Base-by-base conservation (phyloP, 2,113 vertebrate species). In the Paracanthobrama guichenoti region DNA sequence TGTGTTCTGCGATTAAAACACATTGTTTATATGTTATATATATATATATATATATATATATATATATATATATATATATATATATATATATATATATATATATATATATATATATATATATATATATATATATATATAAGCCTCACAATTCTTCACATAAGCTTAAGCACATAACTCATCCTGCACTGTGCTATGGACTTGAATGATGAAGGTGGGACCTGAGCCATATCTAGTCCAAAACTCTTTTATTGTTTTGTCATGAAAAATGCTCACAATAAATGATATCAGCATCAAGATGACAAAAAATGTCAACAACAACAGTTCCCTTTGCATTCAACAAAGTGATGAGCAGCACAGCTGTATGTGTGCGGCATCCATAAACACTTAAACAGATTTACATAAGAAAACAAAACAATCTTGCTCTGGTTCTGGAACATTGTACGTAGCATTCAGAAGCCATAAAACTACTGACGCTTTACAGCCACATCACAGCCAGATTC, bases 401-500 rank as follows among this genome's bases (percentile, higher is more conserved):
- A 31, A 59, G 60, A 26, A 76, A 78, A 82, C 59, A 62, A 87
- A 88, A 82, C 28, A 88, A 62, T 77, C 11, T 20, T 2, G 16
- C 50, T 57, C 69, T 53, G 60, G 73, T 81, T 80, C 26, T 46
- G 28, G 71, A 82, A 83, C 82, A 78, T 87, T 79, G 77, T 83
- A 64, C 42, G n/a, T 18, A 42, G 79, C 5, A 81, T 84, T 89
- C 86, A 67, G 87, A 71, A 90, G 82, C 81, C 72, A 78, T 85
- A 92, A 88, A 87, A 85, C 28, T 84, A 86, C 73, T 18, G 66
- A 87, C 55, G 79, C 87, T 87, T 89, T 90, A 74, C 86, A 48
- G 69, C 90, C 86, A 81, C 84, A 60, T 89, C 76, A 86, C 86
- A 90, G 82, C 86, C 88, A 82, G 81, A 88, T 85, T 82, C 26